phyloP scores from a whole-genome alignment of 2,113 vertebrate genomes.

The Lonchura striata region DNA sequence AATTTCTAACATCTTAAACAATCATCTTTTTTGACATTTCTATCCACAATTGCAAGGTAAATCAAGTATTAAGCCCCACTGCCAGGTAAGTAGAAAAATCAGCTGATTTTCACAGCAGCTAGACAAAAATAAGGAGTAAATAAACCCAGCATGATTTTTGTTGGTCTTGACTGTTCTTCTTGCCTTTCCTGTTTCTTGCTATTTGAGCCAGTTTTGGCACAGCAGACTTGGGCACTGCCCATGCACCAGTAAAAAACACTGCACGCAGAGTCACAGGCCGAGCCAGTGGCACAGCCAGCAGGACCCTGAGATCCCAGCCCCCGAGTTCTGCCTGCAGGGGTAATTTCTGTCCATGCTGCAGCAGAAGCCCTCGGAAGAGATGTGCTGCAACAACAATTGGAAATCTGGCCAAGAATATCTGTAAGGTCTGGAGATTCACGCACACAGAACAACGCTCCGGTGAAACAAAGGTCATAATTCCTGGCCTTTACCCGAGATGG shows the following conservation, averaged over 20 bases:
- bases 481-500: not conserved
- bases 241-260: accelerated
- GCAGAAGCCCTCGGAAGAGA: not conserved
- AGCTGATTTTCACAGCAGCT: not conserved
- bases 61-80: not conserved
- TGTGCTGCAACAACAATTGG: not conserved
- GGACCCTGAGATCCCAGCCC: not conserved
- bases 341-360: not conserved
- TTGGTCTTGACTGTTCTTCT: not conserved
- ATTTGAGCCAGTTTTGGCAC: not conserved
- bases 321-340: accelerated
- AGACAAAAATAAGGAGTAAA: not conserved
- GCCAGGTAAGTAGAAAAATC: not conserved
- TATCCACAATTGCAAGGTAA: not conserved
- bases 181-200: not conserved
- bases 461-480: not conserved
- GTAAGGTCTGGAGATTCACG: not conserved
- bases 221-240: not conserved
- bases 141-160: not conserved
- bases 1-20: not conserved
- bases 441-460: accelerated
- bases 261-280: not conserved
- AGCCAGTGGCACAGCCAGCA: not conserved
- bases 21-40: not conserved
- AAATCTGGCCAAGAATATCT: not conserved